Evolutionary conservation across 1,140 invertebrate species (phyloP).

Genomic region (Arion vulgaris): DNA sequence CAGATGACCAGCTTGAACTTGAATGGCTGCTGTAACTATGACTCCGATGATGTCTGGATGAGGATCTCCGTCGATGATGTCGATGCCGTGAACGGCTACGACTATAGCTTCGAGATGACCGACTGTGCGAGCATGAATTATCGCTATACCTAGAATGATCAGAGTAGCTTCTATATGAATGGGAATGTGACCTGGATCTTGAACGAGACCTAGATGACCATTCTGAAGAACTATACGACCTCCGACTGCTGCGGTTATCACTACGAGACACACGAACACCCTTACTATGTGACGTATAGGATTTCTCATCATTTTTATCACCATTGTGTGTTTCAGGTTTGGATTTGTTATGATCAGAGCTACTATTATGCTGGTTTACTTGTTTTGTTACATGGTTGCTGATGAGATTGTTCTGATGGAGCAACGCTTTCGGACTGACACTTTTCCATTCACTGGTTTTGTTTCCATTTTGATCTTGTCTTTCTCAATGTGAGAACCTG

Average conservation of each 20-base stretch:
- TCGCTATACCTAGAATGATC: constrained; percentile 54
- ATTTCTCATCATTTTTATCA: not conserved
- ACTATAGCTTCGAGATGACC: constrained; percentile 55
- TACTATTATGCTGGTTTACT: constrained; percentile 1
- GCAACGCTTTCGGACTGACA: not conserved
- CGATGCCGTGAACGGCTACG: constrained; percentile 39
- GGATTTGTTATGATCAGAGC: not conserved
- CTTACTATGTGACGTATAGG: constrained; percentile 9
- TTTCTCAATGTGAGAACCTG: not conserved
- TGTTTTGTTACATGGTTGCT: constrained; percentile 2
- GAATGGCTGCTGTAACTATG: constrained; percentile 49
- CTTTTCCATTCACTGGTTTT: constrained; percentile 25
- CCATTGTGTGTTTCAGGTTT: not conserved
- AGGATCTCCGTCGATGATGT: constrained; percentile 1
- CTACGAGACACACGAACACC: not conserved
- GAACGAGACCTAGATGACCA: constrained; percentile 56
- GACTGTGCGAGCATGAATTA: constrained; percentile 54
- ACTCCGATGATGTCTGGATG: constrained; percentile 44
- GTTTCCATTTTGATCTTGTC: constrained; percentile 8
- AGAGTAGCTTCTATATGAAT: constrained; percentile 54
- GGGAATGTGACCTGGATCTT: constrained; percentile 52
- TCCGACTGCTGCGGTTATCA: constrained; percentile 44
- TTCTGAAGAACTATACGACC: constrained; percentile 62
- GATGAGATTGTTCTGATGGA: not conserved
- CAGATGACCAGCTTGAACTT: constrained; percentile 47